Evolutionary conservation across 2,797 vertebrate genomes (phyloP).

Genomic region (Acanthurus leucopareius): DNA sequence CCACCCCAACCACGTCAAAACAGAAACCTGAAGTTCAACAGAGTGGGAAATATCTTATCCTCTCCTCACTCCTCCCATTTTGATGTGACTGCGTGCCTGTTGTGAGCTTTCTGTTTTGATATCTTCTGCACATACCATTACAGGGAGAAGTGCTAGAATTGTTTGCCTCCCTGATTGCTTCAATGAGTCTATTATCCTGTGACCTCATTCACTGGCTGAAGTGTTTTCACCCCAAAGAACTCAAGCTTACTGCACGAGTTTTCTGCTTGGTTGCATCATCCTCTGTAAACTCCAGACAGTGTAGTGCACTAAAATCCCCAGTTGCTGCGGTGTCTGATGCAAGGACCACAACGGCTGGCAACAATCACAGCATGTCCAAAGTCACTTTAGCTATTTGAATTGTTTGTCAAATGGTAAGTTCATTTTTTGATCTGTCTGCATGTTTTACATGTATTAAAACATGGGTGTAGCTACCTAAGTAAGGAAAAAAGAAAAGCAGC

Average conservation of each 20-base stretch:
- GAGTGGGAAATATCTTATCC: not conserved
- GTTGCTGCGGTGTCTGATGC: conserved; percentile 21
- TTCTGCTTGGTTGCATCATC: conserved; percentile 36
- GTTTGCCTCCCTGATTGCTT: conserved; percentile 24
- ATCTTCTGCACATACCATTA: conserved; percentile 18
- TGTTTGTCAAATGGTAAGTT: not conserved
- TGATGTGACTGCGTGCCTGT: not conserved
- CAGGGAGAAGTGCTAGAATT: conserved; percentile 24
- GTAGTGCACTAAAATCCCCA: not conserved
- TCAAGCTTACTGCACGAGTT: conserved; percentile 30
- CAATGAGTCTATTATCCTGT: conserved; percentile 43
- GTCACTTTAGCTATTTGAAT: not conserved
- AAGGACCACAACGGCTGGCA: conserved; percentile 26
- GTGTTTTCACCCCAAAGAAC: conserved; percentile 35
- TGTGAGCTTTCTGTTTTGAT: conserved; percentile 22
- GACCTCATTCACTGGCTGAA: conserved; percentile 56
- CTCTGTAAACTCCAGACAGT: conserved; percentile 3
- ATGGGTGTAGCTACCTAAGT: not conserved
- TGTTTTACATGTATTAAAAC: not conserved
- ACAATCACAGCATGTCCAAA: conserved; percentile 14
- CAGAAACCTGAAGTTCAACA: conserved; percentile 15
- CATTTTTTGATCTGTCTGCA: not conserved
- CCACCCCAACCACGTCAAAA: conserved; percentile 11
- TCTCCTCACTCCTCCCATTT: conserved; percentile 5
- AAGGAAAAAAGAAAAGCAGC: not conserved